Evolutionary conservation across 2,888 invertebrate genomes (phyloP), one percentile per base, ranked within the genome.

Genomic region (Rhingia rostrata): DNA sequence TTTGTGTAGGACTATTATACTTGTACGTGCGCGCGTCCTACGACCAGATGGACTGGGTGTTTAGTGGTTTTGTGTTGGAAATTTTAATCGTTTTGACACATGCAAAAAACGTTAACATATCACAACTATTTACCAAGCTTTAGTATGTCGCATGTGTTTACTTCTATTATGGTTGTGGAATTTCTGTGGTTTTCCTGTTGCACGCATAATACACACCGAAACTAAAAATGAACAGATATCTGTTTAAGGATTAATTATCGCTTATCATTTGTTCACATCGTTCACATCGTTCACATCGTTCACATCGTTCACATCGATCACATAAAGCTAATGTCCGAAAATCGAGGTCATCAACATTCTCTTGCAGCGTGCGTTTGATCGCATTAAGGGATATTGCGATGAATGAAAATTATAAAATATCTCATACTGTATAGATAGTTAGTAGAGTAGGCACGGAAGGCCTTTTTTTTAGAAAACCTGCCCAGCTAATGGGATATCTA

Each of bases 101-200:
- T 49, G 54, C 22, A 22, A 35, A 67, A 74, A 73, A 67, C 53
- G 56, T 56, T 61, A 56, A 67, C 54, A 63, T 61, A 22, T 49
- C 61, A 74, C 67, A 67, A 61, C 41, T 22, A 22, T 47, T 47
- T 53, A 54, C 43, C 53, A 60, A 43, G 35, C 41, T 43, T 41
- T 64, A 35, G 43, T 51, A 4, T 37, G 56, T 22, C 37, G 33
- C 41, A 58, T 70, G 12, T 60, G 72, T 73, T 60, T 79, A 51
- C 35, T 41, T 12, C 63, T 54, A 72, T 75, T 67, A 53, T 51
- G 30, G 45, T 7, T 79, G 58, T 35, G 60, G 64, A 33, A 41
- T 49, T 73, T 45, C 14, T 60, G 60, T 39, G 74, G 73, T 73
- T 74, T 66, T 73, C 51, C 74, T 60, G 73, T 66, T 79, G 66